A percentile compares a stretch with the other conserved stretches of the same genome.
These are phyloP conservation scores for Chloroclysta siterata DNA, from an alignment of 2,888 invertebrate genomes.

Conservation along the genomic window DNA sequence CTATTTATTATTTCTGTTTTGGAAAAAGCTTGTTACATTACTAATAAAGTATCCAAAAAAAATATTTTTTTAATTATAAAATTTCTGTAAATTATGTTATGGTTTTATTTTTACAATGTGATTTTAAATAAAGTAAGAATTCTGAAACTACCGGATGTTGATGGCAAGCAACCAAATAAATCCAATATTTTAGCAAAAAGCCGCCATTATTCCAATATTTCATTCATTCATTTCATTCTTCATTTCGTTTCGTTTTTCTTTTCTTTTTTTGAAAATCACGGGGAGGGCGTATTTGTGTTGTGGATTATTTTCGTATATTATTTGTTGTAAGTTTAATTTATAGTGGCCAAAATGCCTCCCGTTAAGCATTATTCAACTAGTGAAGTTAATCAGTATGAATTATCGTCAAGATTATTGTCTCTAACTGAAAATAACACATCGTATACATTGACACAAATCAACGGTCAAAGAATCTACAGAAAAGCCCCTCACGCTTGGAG, in stretches of 20 bases:
- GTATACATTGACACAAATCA: constrained; percentile 86
- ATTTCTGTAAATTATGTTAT: too few species aligned
- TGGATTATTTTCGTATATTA: constrained; percentile 65
- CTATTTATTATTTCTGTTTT: too few species aligned
- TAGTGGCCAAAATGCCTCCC: constrained; percentile 75
- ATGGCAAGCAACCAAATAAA: neutral
- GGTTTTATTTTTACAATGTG: too few species aligned
- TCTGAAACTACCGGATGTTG: constrained; percentile 3
- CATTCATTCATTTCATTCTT: constrained; percentile 49
- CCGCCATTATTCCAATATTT: constrained; percentile 57
- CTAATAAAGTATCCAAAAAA: neutral
- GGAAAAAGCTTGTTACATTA: neutral
- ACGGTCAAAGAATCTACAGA: constrained; percentile 88
- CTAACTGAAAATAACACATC: constrained; percentile 80
- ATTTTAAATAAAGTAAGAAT: too few species aligned
- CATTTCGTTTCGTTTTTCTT: constrained; percentile 49
- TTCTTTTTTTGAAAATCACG: constrained; percentile 66
- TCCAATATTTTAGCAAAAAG: constrained; percentile 8
- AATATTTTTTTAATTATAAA: neutral
- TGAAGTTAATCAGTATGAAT: constrained; percentile 83
- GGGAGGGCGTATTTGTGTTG: constrained; percentile 53
- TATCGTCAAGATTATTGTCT: constrained; percentile 80
- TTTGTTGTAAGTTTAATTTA: constrained; percentile 74
- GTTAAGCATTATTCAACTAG: constrained; percentile 79
- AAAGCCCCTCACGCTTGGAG: constrained; percentile 84